These are phyloP conservation scores for Drosophila simulans DNA, from an alignment of 1,140 invertebrate genomes.

Conservation along the genomic window DNA sequence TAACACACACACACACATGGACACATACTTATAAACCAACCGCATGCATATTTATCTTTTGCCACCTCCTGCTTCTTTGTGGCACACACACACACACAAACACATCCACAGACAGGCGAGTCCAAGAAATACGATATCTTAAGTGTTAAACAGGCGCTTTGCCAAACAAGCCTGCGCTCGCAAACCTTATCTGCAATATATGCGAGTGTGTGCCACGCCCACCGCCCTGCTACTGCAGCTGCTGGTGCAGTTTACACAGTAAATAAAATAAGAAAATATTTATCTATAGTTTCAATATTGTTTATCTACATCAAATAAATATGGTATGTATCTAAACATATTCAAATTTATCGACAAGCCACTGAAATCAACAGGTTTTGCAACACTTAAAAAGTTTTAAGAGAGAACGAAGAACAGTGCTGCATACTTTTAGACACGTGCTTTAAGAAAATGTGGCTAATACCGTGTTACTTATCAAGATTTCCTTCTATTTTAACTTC, in stretches of 20 bases:
- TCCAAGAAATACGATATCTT: constrained; percentile 80
- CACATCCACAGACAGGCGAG: constrained; percentile 34
- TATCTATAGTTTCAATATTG: neutral
- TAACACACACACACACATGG: constrained; percentile 40
- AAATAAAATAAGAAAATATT: neutral
- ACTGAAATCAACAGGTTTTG: too few relatives aligned
- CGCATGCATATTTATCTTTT: constrained; percentile 82
- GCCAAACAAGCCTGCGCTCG: constrained; percentile 72
- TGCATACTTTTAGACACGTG: neutral
- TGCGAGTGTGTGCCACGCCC: constrained; percentile 40
- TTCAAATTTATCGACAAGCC: too few relatives aligned
- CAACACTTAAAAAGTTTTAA: too few relatives aligned
- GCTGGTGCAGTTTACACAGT: constrained; percentile 42
- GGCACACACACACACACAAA: constrained; percentile 20
- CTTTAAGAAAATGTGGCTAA: too few relatives aligned
- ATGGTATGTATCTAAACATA: too few relatives aligned
- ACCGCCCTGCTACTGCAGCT: constrained; percentile 23
- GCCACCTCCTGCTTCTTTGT: constrained; percentile 51
- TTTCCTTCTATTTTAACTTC: too few relatives aligned
- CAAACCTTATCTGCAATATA: constrained; percentile 29
- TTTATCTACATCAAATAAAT: neutral
- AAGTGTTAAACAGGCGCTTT: constrained; percentile 82
- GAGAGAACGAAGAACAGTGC: neutral
- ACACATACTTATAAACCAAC: constrained; percentile 62
- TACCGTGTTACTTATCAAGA: too few relatives aligned